These are phyloP conservation scores for Phytoseiulus persimilis DNA, from an alignment of 2,888 invertebrate genomes.

Conservation along the genomic window DNA sequence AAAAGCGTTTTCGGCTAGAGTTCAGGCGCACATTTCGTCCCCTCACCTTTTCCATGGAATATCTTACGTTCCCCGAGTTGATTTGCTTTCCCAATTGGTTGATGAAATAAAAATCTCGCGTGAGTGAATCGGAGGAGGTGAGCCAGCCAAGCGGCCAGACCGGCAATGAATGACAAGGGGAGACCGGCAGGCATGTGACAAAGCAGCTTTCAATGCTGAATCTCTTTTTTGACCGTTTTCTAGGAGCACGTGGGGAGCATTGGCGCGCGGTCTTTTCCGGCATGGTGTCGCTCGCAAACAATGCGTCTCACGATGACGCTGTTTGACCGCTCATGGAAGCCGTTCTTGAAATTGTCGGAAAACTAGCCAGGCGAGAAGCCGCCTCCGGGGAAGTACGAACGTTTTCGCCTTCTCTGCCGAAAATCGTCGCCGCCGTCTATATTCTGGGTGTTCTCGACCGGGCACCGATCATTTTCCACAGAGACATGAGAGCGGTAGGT, in stretches of 20 bases:
- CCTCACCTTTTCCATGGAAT: neutral
- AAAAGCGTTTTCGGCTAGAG: no score
- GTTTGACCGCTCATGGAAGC: neutral
- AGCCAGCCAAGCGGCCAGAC: neutral
- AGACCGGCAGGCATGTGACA: neutral
- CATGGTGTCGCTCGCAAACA: neutral
- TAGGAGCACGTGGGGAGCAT: neutral
- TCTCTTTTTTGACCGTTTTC: neutral
- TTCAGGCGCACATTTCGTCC: no score
- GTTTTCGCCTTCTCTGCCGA: slow-evolving; percentile 5
- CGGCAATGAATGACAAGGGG: neutral
- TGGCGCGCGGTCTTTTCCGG: neutral
- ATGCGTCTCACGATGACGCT: neutral
- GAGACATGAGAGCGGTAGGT: neutral
- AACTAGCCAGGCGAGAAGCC: slow-evolving; percentile 5
- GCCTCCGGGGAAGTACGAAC: slow-evolving; percentile 5
- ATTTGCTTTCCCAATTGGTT: neutral
- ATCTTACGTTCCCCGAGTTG: neutral
- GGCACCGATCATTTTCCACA: neutral
- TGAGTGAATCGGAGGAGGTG: neutral
- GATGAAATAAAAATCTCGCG: neutral
- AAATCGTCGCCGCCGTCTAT: neutral
- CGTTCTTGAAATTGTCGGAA: neutral
- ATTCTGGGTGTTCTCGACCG: neutral
- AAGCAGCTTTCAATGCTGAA: neutral